Conservation (phyloP, 2,888 invertebrate genomes). For the Apantesis nais region DNA sequence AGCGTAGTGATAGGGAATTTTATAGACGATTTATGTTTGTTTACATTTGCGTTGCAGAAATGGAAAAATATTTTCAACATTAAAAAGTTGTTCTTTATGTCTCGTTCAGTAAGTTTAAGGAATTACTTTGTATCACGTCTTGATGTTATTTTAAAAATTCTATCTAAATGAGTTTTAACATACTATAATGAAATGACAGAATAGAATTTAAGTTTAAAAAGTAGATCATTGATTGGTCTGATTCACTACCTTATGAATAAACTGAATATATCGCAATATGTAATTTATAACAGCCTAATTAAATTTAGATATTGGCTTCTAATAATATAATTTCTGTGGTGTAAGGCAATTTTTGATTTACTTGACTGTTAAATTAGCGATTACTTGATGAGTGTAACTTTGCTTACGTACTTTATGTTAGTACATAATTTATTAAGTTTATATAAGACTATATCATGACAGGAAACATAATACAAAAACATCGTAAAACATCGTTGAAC, state of each 20-base stretch:
- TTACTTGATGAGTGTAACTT: neutral
- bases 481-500: conserved; percentile 60
- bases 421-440: neutral
- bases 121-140: neutral
- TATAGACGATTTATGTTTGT: conserved; percentile 45
- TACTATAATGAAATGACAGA: neutral
- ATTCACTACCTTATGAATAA: neutral
- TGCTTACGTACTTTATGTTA: neutral
- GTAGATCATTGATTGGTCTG: neutral
- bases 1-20: conserved; percentile 45
- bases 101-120: neutral
- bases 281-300: neutral
- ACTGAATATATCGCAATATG: neutral
- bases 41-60: conserved; percentile 34
- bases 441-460: neutral
- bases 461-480: conserved; percentile 40
- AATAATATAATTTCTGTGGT: neutral
- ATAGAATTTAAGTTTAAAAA: neutral
- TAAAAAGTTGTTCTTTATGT: conserved; percentile 29
- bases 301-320: neutral
- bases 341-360: neutral
- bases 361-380: neutral
- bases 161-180: neutral
- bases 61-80: conserved; percentile 26
- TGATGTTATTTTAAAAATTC: neutral